Conservation (phyloP, 2,113 vertebrate species). For the Pterocles gutturalis region DNA sequence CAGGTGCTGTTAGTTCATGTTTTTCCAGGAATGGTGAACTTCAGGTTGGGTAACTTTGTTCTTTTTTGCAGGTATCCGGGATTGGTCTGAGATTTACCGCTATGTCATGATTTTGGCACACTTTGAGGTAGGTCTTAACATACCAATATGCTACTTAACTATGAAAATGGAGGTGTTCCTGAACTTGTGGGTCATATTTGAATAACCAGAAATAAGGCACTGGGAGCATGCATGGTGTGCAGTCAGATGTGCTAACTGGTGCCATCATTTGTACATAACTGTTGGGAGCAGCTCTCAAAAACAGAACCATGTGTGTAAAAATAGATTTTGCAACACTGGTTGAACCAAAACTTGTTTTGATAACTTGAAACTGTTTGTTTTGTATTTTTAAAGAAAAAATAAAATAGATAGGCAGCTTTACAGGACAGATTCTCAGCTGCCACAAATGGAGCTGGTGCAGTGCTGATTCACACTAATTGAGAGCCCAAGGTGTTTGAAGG, state of each 20-base stretch:
- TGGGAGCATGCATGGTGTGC: not conserved
- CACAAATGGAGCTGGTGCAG: not conserved
- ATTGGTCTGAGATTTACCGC: slow-evolving; percentile 60
- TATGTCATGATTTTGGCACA: slow-evolving; percentile 62
- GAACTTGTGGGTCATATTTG: not conserved
- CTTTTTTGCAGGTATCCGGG: slow-evolving; percentile 45
- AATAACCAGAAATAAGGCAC: not conserved
- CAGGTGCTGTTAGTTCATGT: not conserved
- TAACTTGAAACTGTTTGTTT: not conserved
- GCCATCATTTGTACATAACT: not conserved
- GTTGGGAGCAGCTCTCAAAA: not conserved
- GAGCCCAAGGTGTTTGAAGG: not conserved
- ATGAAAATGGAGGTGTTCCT: not conserved
- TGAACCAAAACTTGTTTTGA: not conserved
- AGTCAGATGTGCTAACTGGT: not conserved
- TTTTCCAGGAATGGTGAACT: not conserved
- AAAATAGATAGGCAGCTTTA: not conserved
- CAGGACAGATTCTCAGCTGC: not conserved
- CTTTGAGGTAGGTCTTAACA: slow-evolving; percentile 46
- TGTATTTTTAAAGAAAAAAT: not conserved
- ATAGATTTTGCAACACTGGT: not conserved
- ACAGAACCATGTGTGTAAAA: not conserved
- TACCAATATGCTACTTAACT: not conserved
- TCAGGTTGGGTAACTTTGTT: not conserved
- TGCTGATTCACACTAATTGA: not conserved